Percentiles rank a stretch among this genome's conserved stretches.
phyloP scores from a whole-genome alignment of 2,113 vertebrate species.

The Varanus salvator region DNA sequence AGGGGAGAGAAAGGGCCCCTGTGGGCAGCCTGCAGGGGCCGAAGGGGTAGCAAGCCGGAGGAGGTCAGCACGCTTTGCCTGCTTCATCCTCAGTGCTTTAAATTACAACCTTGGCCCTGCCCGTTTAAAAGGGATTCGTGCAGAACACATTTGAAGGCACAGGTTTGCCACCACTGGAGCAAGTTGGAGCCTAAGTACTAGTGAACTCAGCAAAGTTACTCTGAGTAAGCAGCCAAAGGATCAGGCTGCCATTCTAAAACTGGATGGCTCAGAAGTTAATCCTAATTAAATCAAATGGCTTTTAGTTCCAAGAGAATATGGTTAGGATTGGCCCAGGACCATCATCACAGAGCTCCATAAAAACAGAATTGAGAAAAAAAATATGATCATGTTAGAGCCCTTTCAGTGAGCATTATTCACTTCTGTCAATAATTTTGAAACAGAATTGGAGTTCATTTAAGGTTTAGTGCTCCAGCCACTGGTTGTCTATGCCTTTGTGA shows the following conservation, averaged over 20 bases:
- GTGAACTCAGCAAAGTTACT: neutral
- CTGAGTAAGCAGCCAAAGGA: neutral
- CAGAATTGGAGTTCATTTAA: neutral
- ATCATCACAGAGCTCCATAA: neutral
- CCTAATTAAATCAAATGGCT: neutral
- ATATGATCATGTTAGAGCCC: neutral
- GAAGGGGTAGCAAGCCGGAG: neutral
- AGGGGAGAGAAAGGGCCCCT: neutral
- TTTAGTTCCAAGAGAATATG: neutral
- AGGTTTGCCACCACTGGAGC: too few species aligned
- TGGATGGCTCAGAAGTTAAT: neutral
- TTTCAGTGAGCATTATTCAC: neutral
- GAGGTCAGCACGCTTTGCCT: too few species aligned
- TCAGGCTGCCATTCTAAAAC: neutral
- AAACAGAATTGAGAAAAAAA: neutral
- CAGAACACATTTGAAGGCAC: neutral
- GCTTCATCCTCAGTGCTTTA: neutral
- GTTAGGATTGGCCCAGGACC: neutral
- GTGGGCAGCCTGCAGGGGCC: neutral
- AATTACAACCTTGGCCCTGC: neutral
- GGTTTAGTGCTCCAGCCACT: conserved; percentile 7
- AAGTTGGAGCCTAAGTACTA: neutral
- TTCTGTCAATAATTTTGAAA: conserved; percentile 35
- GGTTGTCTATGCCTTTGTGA: conserved; percentile 27
- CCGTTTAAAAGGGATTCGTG: neutral